phyloP scores from a whole-genome alignment of 64 coral and sea anemone genomes.

The Dendrophyllia cribrosa region DNA sequence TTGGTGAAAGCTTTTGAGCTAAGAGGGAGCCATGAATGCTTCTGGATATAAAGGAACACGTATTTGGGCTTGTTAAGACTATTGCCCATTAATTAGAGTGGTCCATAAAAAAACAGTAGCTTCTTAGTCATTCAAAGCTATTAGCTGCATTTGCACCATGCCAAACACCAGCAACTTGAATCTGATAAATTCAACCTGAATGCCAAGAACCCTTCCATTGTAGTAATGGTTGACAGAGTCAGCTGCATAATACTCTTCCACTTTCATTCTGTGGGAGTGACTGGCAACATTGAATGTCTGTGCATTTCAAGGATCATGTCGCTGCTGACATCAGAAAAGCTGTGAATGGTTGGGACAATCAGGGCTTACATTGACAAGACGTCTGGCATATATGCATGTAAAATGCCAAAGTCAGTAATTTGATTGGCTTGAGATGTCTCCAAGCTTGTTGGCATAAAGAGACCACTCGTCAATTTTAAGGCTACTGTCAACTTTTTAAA shows the following conservation, averaged over 20 bases:
- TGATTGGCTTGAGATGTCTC: slow-evolving; percentile 56
- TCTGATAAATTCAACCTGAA: too few relatives aligned
- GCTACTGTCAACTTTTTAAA: slow-evolving; percentile 47
- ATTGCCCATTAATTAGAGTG: too few relatives aligned
- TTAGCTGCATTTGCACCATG: too few relatives aligned
- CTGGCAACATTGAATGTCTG: slow-evolving; percentile 8
- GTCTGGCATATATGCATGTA: slow-evolving; percentile 55
- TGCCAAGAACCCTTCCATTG: too few relatives aligned
- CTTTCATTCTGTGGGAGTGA: neutral
- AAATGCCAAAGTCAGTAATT: slow-evolving; percentile 58
- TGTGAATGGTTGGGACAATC: slow-evolving; percentile 1
- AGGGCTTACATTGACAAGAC: slow-evolving; percentile 43
- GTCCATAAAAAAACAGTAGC: too few relatives aligned
- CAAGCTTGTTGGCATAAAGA: slow-evolving; percentile 35
- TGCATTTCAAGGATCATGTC: slow-evolving; percentile 33
- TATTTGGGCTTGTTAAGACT: too few relatives aligned
- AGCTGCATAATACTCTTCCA: slow-evolving; percentile 31
- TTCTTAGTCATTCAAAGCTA: too few relatives aligned
- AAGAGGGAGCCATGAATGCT: too few relatives aligned
- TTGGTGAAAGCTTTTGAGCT: too few relatives aligned
- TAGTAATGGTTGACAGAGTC: slow-evolving; percentile 60
- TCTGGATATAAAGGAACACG: too few relatives aligned
- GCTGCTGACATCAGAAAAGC: slow-evolving; percentile 24
- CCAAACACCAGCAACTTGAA: too few relatives aligned
- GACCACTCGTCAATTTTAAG: slow-evolving; percentile 38